Evolutionary conservation across 1,140 invertebrate species (phyloP).

Genomic region (Oryzaephilus surinamensis): DNA sequence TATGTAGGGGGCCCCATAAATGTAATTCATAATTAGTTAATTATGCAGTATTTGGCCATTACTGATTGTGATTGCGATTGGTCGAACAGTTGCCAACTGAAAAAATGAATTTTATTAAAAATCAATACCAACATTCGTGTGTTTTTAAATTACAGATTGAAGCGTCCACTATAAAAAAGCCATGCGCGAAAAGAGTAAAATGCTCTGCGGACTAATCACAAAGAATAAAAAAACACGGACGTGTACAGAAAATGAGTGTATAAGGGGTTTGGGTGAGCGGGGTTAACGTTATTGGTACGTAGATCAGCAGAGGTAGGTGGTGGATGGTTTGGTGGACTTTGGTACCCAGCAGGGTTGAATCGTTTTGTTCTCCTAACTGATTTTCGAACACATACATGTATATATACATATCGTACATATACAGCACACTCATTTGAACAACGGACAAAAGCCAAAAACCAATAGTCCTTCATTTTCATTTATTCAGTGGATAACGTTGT

Average conservation of each 20-base stretch:
- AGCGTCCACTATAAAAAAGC: slow-evolving; percentile 34
- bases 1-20: too few species aligned
- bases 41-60: slow-evolving; percentile 34
- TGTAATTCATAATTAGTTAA: slow-evolving; percentile 33
- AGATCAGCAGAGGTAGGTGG: background rate
- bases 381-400: slow-evolving; percentile 32
- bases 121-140: slow-evolving; percentile 35
- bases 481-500: slow-evolving; percentile 31
- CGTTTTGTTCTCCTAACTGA: slow-evolving; percentile 36
- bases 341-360: slow-evolving; percentile 9
- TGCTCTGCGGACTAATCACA: slow-evolving; percentile 34
- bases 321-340: slow-evolving; percentile 8
- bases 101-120: slow-evolving; percentile 37
- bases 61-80: slow-evolving; percentile 33
- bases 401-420: too few species aligned
- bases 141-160: slow-evolving; percentile 36
- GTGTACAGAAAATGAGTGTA: slow-evolving; percentile 15
- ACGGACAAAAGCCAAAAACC: slow-evolving; percentile 36
- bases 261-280: slow-evolving; percentile 4
- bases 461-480: slow-evolving; percentile 37
- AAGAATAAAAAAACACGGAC: slow-evolving; percentile 33
- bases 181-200: slow-evolving; percentile 35
- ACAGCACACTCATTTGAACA: slow-evolving; percentile 31
- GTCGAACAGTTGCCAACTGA: slow-evolving; percentile 32
- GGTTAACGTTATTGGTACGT: slow-evolving; percentile 13